These are phyloP conservation scores for Entomyzon cyanotis DNA, from an alignment of 2,113 vertebrate species.

Conservation along the genomic window DNA sequence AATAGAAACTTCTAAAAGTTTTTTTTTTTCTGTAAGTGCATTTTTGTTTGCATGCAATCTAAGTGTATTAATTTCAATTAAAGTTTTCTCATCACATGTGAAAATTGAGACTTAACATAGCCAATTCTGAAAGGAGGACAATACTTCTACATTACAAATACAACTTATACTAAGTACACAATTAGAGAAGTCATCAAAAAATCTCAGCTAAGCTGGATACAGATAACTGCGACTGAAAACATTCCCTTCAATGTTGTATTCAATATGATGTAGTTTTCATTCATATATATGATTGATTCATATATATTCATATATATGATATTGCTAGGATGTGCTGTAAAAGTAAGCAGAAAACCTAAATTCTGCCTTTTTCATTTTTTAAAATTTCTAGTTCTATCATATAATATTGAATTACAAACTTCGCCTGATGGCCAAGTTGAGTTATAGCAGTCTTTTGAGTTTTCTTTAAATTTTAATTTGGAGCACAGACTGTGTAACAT, in stretches of 20 bases:
- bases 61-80: not conserved
- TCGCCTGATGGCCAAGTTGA: not conserved
- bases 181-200: not conserved
- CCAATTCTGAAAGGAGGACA: not conserved
- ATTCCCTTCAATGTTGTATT: not conserved
- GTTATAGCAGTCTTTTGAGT: not conserved
- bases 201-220: not conserved
- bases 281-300: not conserved
- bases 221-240: not conserved
- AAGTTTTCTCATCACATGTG: not conserved
- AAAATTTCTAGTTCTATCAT: not conserved
- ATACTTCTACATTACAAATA: not conserved
- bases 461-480: not conserved
- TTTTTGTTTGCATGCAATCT: not conserved
- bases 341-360: not conserved
- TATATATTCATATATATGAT: not conserved
- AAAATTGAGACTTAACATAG: not conserved
- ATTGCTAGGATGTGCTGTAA: not conserved
- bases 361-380: not conserved
- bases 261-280: not conserved
- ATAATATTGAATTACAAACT: not conserved
- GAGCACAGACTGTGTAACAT: not conserved
- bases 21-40: not conserved
- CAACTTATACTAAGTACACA: accelerated
- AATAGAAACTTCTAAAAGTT: not conserved